phyloP scores from a whole-genome alignment of 92 coral and sea anemone genomes.

The Phenganax stokvisi region DNA sequence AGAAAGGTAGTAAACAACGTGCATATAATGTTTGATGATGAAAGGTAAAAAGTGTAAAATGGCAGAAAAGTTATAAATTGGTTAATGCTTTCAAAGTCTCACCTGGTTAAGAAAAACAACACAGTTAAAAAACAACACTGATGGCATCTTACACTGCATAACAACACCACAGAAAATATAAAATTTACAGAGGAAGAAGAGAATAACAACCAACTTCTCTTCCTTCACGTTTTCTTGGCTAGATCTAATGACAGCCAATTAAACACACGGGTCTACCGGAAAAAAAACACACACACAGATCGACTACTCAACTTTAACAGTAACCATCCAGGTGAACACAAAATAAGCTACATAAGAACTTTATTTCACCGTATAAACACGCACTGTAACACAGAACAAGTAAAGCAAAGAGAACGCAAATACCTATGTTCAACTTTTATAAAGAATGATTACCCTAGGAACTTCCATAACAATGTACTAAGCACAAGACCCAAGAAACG shows the following conservation, averaged over 20 bases:
- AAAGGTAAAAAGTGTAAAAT: too few species aligned
- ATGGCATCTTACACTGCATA: conserved; percentile 6
- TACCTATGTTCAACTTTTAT: too few species aligned
- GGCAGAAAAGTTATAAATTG: too few species aligned
- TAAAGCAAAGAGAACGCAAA: too few species aligned
- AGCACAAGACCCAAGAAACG: too few species aligned
- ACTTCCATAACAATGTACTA: too few species aligned
- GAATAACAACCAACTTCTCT: conserved; percentile 20
- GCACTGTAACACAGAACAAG: background rate
- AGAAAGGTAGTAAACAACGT: too few species aligned
- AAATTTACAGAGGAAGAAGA: conserved; percentile 10
- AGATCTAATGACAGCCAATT: conserved; percentile 7
- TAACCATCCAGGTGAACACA: background rate
- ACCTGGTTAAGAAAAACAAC: too few species aligned
- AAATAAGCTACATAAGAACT: background rate
- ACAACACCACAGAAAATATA: conserved; percentile 17
- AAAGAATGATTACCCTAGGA: too few species aligned
- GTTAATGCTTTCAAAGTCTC: too few species aligned
- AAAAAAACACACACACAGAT: background rate
- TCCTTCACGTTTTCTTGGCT: background rate
- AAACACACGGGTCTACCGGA: background rate
- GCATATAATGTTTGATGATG: too few species aligned
- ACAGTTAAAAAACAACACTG: conserved; percentile 3
- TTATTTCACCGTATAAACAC: conserved; percentile 13
- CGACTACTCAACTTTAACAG: background rate